A percentile compares a stretch with the other conserved stretches of the same genome.
Evolutionary conservation across 2,888 invertebrate species (phyloP).

Genomic region (Leptopilina myrica): DNA sequence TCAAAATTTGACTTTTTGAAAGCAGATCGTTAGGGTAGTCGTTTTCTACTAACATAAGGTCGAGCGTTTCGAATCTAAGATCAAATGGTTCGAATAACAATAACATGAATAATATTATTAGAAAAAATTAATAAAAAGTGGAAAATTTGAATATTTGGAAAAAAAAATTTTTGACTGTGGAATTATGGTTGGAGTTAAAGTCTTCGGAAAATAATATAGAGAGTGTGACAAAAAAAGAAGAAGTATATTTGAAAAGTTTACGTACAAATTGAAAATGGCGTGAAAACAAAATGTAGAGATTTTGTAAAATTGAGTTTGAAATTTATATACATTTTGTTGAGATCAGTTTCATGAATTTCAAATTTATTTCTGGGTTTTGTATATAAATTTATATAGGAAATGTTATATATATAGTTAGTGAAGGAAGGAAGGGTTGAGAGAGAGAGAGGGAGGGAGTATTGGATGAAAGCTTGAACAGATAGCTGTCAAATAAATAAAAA

Average conservation of each 20-base stretch:
- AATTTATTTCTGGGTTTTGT: not conserved
- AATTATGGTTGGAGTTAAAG: too few relatives aligned
- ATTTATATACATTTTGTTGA: conserved; percentile 11
- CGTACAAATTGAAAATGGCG: not conserved
- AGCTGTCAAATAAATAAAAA: conserved; percentile 16
- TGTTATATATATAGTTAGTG: not conserved
- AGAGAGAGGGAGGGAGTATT: too few relatives aligned
- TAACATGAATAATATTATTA: too few relatives aligned
- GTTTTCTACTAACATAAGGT: too few relatives aligned
- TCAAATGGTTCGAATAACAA: too few relatives aligned
- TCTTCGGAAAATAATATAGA: too few relatives aligned
- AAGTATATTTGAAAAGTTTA: not conserved
- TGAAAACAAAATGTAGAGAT: not conserved
- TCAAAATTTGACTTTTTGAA: too few relatives aligned
- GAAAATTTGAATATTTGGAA: too few relatives aligned
- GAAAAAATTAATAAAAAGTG: too few relatives aligned
- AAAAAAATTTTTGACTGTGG: too few relatives aligned
- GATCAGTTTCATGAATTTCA: conserved; percentile 9
- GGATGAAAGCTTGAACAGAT: not conserved
- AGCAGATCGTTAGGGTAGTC: too few relatives aligned
- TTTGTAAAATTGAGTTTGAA: not conserved
- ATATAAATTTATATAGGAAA: not conserved
- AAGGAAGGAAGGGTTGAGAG: not conserved
- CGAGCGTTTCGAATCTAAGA: too few relatives aligned
- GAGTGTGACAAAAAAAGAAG: not conserved